These are phyloP conservation scores for Macroglossus sobrinus DNA, from an alignment of 2,113 vertebrate species.

Conservation along the genomic window DNA sequence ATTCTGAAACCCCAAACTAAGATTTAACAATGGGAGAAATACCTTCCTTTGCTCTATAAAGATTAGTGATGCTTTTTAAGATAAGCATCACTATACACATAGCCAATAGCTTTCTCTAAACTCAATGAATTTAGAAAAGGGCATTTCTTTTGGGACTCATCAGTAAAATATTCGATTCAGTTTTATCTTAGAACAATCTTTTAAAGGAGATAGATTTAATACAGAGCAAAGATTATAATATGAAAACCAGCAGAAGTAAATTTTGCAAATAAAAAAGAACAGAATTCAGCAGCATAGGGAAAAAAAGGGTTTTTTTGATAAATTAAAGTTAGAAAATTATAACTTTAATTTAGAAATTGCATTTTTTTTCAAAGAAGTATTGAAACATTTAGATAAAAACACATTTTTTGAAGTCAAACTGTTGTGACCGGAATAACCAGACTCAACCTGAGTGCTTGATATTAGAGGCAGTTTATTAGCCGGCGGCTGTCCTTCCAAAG, in stretches of 20 bases:
- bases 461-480: too few relatives aligned
- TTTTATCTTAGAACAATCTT: slow-evolving; percentile 38
- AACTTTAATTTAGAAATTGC: background rate
- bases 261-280: slow-evolving; percentile 6
- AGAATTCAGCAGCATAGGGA: background rate
- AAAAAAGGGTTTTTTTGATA: background rate
- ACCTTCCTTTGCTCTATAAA: background rate
- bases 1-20: background rate
- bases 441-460: too few relatives aligned
- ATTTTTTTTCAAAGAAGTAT: background rate
- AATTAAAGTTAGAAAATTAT: slow-evolving; percentile 32
- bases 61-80: slow-evolving; percentile 48
- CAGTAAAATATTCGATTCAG: slow-evolving; percentile 41
- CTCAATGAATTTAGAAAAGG: slow-evolving; percentile 28
- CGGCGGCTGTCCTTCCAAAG: too few relatives aligned
- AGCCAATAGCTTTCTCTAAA: background rate
- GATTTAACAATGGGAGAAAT: slow-evolving; percentile 4
- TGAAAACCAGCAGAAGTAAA: background rate
- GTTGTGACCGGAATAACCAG: too few relatives aligned
- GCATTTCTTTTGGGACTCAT: slow-evolving; percentile 34
- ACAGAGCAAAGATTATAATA: slow-evolving; percentile 14
- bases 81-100: background rate
- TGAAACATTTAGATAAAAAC: background rate
- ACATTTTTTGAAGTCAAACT: background rate
- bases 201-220: background rate